These are phyloP conservation scores for Pseudotriccus pelzelni DNA, from an alignment of 2,797 vertebrate genomes.

Conservation along the genomic window DNA sequence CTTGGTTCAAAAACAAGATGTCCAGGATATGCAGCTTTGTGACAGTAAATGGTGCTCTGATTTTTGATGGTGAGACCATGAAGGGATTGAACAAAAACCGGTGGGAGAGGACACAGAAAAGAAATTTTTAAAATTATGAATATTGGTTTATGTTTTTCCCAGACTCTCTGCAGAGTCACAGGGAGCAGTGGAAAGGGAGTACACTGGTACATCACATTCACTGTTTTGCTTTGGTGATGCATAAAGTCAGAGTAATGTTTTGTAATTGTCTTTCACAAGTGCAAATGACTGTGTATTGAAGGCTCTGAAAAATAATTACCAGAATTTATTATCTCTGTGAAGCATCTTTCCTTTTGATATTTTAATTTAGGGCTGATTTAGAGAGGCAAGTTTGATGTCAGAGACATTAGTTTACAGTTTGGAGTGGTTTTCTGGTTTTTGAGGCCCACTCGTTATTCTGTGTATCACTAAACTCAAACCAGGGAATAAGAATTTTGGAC, in stretches of 20 bases:
- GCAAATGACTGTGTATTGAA: neutral
- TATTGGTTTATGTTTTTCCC: neutral
- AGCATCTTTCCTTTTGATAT: neutral
- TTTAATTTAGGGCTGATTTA: neutral
- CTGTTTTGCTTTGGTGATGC: neutral
- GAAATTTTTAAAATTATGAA: neutral
- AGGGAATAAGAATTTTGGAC: neutral
- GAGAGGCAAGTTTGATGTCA: neutral
- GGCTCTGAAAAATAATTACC: neutral
- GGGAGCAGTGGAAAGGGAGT: neutral
- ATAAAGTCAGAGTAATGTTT: neutral
- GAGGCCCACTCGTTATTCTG: neutral
- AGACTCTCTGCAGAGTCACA: neutral
- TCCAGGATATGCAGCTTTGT: neutral
- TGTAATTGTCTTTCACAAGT: constrained; percentile 16
- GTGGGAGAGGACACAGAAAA: neutral
- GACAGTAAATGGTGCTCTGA: neutral
- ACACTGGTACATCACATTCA: neutral
- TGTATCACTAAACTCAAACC: neutral
- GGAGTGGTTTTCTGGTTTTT: neutral
- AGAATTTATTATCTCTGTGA: neutral
- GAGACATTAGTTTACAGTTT: neutral
- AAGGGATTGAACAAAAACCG: neutral
- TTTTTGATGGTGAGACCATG: neutral
- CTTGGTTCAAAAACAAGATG: neutral